Evolutionary conservation across 2,797 vertebrate species (phyloP).

Genomic region (Picus viridis): DNA sequence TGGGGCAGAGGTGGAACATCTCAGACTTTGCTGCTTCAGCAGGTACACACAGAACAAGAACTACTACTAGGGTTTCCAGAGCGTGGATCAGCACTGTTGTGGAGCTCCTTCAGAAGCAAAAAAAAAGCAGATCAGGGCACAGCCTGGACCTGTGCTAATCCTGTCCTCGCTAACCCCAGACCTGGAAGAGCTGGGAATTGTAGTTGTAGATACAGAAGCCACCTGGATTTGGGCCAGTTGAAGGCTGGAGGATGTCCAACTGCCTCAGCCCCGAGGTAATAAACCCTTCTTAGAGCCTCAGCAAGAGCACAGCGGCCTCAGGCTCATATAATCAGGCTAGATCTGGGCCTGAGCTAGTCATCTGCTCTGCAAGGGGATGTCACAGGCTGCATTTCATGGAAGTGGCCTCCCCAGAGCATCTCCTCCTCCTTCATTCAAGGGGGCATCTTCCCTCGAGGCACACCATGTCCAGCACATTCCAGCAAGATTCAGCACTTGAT

Average conservation of each 20-base stretch:
- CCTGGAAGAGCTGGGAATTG: no score
- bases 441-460: neutral
- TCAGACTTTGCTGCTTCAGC: no score
- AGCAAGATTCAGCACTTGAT: neutral
- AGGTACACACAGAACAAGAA: no score
- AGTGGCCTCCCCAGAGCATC: neutral
- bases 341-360: neutral
- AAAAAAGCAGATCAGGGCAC: no score
- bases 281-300: neutral
- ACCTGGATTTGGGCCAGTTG: neutral
- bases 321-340: neutral
- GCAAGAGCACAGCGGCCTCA: fast-evolving
- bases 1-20: no score
- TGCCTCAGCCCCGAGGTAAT: neutral
- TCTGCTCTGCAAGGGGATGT: neutral
- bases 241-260: slow-evolving; percentile 16
- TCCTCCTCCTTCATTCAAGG: neutral
- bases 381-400: neutral
- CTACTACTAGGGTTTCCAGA: no score
- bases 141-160: no score
- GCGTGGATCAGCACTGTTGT: no score
- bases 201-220: no score
- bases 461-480: neutral
- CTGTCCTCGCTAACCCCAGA: no score
- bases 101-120: no score